Evolutionary conservation across 2,113 vertebrate genomes (phyloP).

Genomic region (Tamias sibiricus): DNA sequence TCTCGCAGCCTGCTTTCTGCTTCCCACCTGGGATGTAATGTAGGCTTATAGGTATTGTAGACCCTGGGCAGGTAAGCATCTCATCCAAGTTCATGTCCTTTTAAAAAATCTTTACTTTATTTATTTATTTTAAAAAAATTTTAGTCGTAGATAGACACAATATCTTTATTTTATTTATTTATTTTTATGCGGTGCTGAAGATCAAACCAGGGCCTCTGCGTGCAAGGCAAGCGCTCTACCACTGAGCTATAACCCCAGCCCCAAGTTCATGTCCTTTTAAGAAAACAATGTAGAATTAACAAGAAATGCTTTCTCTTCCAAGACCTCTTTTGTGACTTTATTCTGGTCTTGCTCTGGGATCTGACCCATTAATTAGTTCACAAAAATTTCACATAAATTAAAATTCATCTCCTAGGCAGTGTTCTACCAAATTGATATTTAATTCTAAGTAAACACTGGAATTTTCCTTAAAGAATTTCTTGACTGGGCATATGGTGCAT

Average conservation of each 20-base stretch:
- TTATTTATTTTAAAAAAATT: too few species aligned
- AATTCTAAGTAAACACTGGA: background rate
- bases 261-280: background rate
- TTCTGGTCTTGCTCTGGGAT: slow-evolving; percentile 50
- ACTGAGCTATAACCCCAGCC: too few species aligned
- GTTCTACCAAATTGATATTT: slow-evolving; percentile 40
- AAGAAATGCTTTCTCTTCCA: slow-evolving; percentile 41
- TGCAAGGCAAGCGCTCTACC: too few species aligned
- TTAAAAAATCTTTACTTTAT: too few species aligned
- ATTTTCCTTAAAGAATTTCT: slow-evolving; percentile 31
- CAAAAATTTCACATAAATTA: slow-evolving; percentile 69
- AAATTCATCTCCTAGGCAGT: slow-evolving; percentile 61
- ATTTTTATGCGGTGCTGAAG: too few species aligned
- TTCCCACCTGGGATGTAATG: background rate
- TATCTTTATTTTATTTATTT: too few species aligned
- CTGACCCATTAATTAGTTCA: slow-evolving; percentile 57
- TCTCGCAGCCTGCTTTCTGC: background rate
- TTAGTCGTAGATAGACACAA: too few species aligned
- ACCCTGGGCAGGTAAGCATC: background rate
- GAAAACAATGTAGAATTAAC: slow-evolving; percentile 39
- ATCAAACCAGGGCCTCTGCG: too few species aligned
- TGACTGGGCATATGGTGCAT: background rate
- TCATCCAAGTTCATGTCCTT: background rate
- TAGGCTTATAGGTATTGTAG: background rate
- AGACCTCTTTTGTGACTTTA: background rate